These are phyloP conservation scores for Callinectes sapidus DNA, from an alignment of 2,888 invertebrate species.

Conservation along the genomic window DNA sequence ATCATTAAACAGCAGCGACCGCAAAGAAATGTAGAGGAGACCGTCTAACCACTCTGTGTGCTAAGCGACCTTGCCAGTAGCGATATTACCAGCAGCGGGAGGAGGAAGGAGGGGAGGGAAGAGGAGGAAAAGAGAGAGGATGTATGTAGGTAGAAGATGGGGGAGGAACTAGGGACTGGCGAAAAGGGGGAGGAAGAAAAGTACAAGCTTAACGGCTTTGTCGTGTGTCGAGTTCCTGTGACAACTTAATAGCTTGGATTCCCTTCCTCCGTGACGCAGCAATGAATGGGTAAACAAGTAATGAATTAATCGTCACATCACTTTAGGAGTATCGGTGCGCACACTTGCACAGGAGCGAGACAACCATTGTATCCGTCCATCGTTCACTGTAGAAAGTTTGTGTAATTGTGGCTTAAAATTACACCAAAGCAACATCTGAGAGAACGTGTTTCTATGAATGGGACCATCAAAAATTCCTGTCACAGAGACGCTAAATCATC, in stretches of 20 bases:
- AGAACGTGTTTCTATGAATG: background rate
- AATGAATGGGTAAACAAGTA: background rate
- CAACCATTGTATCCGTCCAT: background rate
- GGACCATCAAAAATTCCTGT: background rate
- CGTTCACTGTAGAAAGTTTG: background rate
- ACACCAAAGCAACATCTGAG: background rate
- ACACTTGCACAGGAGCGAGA: background rate
- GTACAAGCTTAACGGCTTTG: background rate
- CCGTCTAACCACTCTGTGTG: background rate
- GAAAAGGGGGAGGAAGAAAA: background rate
- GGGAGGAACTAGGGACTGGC: background rate
- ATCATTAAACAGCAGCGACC: background rate
- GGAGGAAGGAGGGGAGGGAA: background rate
- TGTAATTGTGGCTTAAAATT: background rate
- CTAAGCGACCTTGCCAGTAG: slow-evolving; percentile 22
- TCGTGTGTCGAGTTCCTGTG: background rate
- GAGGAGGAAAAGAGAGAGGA: background rate
- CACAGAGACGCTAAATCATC: background rate
- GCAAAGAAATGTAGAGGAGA: background rate
- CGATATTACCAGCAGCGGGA: background rate
- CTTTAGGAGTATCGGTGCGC: background rate
- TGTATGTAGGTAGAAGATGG: background rate
- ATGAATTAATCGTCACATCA: slow-evolving; percentile 3
- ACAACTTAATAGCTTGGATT: slow-evolving; percentile 10
- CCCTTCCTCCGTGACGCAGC: background rate